Percentiles rank a stretch among this genome's conserved stretches.
Conservation (phyloP, 2,888 invertebrate species). For the Lasiommata megera region DNA sequence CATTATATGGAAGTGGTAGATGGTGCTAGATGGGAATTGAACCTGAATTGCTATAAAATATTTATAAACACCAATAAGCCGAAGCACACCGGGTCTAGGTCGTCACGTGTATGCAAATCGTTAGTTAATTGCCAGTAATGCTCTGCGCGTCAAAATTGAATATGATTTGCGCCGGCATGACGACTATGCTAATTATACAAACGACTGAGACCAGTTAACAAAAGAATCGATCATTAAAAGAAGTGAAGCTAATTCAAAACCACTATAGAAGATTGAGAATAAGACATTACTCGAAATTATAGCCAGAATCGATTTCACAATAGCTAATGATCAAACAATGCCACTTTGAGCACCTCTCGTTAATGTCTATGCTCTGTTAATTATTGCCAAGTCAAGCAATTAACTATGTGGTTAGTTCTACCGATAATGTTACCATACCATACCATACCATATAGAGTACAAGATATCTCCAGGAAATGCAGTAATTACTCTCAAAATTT, state of each 20-base stretch:
- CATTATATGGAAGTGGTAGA: too few relatives aligned
- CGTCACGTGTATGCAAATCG: conserved; percentile 10
- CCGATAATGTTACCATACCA: neutral
- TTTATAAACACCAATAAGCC: neutral
- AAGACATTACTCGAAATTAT: neutral
- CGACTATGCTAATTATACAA: neutral
- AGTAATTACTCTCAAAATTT: too few relatives aligned
- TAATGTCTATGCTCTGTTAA: neutral
- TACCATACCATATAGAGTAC: too few relatives aligned
- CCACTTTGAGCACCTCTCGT: neutral
- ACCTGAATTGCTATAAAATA: neutral
- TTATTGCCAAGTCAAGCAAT: neutral
- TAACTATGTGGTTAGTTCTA: neutral
- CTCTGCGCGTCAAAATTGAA: neutral
- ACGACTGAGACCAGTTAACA: neutral
- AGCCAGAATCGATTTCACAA: conserved; percentile 1
- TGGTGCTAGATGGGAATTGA: neutral
- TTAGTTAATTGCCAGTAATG: neutral
- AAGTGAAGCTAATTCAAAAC: conserved; percentile 1
- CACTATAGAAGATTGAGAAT: neutral
- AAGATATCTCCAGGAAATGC: too few relatives aligned
- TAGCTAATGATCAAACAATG: neutral
- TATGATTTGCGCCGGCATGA: neutral
- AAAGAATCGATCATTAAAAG: neutral
- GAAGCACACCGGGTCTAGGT: neutral